Base-by-base conservation (phyloP, 2,888 invertebrate genomes). In the Onthophagus sagittarius region DNA sequence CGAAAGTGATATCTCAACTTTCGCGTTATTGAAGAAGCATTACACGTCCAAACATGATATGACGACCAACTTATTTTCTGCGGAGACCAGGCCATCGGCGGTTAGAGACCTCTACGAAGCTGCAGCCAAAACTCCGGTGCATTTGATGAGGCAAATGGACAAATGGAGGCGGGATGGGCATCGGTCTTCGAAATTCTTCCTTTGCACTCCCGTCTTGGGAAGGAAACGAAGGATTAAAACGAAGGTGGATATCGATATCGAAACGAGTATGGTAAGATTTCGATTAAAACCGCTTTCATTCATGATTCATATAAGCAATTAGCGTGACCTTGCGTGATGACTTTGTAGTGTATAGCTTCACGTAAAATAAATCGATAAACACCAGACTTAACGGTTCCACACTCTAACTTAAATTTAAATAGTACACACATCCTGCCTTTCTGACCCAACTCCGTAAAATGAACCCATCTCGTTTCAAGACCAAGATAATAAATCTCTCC, bases 1-100 rank as follows among this genome's bases (percentile, higher is more conserved):
- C 86, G 96, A 95, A 88, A 94, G 96, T 83, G 95, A 96, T 89
- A 92, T 97, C 87, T 92, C 93, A 83, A 91, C 92, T 84, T 96
- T 96, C 89, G 94, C 94, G 79, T 85, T 90, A 81, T 90, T 92
- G 84, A 94, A 91, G 87, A 88, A 90, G 80, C 94, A 95, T 87
- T 95, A 91, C 88, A 89, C 88, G 84, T 89, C 92, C 80, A 88
- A 89, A 82, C 91, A 91, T 84, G 89, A 90, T 80, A 9, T 71
- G n/a, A 89, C 89, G 82, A 90, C 91, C 81, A 89, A 90, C 81
- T 89, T 96, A 79, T 96, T 97, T 86, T 91, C 91, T 77, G 87
- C 90, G 76, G 90, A 90, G 78, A 91, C 92, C 70, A 91, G 92
- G 78, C 94, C 96, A 64, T 88, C 88, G 79, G 92, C 92, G 81